phyloP scores from a whole-genome alignment of 2,797 vertebrate genomes.

The Thripadectes ignobilis region DNA sequence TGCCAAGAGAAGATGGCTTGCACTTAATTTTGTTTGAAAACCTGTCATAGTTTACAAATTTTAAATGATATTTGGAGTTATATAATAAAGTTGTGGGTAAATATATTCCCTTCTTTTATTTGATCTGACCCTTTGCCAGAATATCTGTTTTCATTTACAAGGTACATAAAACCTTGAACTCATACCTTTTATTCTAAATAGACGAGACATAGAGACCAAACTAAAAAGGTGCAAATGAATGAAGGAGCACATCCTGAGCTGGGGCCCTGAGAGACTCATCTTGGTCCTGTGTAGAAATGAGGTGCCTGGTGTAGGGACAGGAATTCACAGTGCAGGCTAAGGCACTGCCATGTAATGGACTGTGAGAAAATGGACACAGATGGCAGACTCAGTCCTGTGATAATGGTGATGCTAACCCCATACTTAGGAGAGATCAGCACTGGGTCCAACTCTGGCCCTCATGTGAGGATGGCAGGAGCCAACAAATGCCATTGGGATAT shows the following conservation, averaged over 20 bases:
- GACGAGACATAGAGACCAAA: background rate
- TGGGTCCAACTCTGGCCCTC: background rate
- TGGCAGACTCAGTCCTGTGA: accelerated
- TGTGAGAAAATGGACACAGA: background rate
- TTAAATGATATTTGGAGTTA: background rate
- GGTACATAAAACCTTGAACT: background rate
- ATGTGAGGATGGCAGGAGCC: accelerated
- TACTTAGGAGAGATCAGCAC: background rate
- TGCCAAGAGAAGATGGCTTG: background rate
- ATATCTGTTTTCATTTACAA: background rate
- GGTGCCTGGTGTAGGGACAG: background rate
- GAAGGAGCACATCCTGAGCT: background rate
- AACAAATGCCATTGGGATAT: background rate
- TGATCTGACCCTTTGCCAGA: background rate
- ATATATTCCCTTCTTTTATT: background rate
- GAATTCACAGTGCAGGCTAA: background rate
- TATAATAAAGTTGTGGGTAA: background rate
- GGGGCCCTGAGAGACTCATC: background rate
- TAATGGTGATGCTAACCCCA: background rate
- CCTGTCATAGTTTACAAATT: background rate
- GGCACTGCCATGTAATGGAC: accelerated
- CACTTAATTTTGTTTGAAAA: background rate
- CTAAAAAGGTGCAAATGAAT: background rate
- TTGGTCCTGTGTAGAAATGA: background rate
- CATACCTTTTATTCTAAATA: background rate